Evolutionary conservation across 2,888 invertebrate genomes (phyloP).

Genomic region (Amphiduros pacificus): DNA sequence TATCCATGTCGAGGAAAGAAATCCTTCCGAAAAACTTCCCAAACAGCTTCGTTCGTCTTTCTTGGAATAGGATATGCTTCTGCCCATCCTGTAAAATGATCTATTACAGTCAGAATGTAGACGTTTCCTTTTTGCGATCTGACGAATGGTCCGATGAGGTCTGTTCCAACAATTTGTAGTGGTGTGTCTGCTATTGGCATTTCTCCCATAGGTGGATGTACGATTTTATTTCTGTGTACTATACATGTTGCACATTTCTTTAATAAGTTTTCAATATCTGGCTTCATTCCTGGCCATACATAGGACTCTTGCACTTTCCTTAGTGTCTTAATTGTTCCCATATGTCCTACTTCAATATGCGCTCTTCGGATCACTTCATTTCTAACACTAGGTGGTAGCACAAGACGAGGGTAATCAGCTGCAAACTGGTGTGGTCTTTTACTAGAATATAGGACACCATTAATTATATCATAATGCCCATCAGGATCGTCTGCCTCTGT

Average conservation of each 20-base stretch:
- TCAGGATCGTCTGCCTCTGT: neutral
- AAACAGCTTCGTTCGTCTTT: too few species aligned
- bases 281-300: constrained; percentile 1
- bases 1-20: too few species aligned
- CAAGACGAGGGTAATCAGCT: neutral
- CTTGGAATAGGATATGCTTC: neutral
- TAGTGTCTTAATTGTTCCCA: neutral
- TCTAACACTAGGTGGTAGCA: neutral
- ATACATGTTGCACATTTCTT: neutral
- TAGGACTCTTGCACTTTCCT: neutral
- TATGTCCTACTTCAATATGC: neutral
- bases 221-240: neutral
- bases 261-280: neutral
- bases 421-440: neutral
- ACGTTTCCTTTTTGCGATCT: neutral
- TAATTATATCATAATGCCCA: neutral
- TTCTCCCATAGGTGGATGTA: neutral
- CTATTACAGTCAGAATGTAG: neutral
- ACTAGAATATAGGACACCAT: neutral
- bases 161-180: neutral
- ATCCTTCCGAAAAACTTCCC: too few species aligned
- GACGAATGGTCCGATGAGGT: neutral
- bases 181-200: neutral
- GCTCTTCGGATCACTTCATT: neutral
- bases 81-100: constrained; percentile 2